These are phyloP conservation scores for Emys orbicularis DNA, from an alignment of 2,797 vertebrate species.

Conservation along the genomic window DNA sequence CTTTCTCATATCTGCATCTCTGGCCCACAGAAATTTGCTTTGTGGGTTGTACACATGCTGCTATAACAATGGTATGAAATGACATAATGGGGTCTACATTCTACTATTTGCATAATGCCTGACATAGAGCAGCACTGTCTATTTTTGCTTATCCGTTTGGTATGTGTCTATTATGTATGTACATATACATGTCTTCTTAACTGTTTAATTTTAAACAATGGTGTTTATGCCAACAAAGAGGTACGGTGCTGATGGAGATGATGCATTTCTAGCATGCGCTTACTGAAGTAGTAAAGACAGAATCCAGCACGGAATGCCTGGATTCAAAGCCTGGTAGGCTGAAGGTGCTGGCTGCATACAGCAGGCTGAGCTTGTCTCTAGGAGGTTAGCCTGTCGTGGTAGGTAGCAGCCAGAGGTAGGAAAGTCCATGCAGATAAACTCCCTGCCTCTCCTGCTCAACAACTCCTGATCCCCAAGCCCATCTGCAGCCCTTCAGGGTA, in stretches of 20 bases:
- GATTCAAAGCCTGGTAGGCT: neutral
- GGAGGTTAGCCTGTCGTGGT: neutral
- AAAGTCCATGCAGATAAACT: neutral
- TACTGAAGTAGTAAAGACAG: neutral
- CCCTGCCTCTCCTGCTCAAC: neutral
- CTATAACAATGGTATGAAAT: neutral
- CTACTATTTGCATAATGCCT: neutral
- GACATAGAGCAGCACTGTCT: neutral
- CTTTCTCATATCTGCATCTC: neutral
- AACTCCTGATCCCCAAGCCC: neutral
- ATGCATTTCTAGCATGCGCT: neutral
- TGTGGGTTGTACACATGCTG: neutral
- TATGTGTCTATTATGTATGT: neutral
- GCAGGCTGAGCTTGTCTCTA: neutral
- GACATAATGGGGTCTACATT: neutral
- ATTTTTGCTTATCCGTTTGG: neutral
- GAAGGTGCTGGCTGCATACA: neutral
- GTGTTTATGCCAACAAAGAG: neutral
- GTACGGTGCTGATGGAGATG: neutral
- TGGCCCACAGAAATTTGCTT: neutral
- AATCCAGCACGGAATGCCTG: neutral
- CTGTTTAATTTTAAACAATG: neutral
- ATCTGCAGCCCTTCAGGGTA: neutral
- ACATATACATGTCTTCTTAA: neutral
- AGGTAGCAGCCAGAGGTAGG: neutral